phyloP scores from a whole-genome alignment of 2,888 invertebrate genomes.

The Agrypnus murinus region DNA sequence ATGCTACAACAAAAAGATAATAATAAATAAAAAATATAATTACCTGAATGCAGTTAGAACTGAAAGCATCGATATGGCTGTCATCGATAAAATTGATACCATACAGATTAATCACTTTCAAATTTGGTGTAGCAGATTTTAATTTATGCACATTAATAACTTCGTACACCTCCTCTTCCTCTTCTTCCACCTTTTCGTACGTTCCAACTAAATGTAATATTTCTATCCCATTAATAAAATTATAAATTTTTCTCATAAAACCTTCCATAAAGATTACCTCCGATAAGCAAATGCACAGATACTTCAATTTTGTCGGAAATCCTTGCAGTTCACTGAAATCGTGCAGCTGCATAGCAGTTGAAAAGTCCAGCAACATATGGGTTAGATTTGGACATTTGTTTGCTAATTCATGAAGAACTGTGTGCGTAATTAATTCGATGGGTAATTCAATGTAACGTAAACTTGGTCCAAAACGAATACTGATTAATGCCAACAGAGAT shows the following conservation, averaged over 20 bases:
- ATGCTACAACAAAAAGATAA: neutral
- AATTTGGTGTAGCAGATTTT: conserved; percentile 97
- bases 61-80: conserved; percentile 98
- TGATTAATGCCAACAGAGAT: conserved; percentile 89
- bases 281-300: conserved; percentile 90
- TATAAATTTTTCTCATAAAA: conserved; percentile 99
- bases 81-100: conserved; percentile 99
- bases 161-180: conserved; percentile 99
- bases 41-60: conserved; percentile 94
- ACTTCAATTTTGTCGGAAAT: conserved; percentile 96
- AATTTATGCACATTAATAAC: conserved; percentile 99
- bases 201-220: conserved; percentile 98
- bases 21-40: conserved; percentile 25
- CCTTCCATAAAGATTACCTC: conserved; percentile 99
- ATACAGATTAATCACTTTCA: conserved; percentile 97
- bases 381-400: conserved; percentile 97
- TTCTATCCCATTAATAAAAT: conserved; percentile 98
- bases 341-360: conserved; percentile 99
- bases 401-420: conserved; percentile 96
- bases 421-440: conserved; percentile 96
- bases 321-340: conserved; percentile 99
- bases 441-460: conserved; percentile 94
- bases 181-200: conserved; percentile 98
- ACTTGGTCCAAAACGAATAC: conserved; percentile 90
- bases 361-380: conserved; percentile 97